Evolutionary conservation across 2,797 vertebrate genomes (phyloP).

Genomic region (Loris lydekkerianus): DNA sequence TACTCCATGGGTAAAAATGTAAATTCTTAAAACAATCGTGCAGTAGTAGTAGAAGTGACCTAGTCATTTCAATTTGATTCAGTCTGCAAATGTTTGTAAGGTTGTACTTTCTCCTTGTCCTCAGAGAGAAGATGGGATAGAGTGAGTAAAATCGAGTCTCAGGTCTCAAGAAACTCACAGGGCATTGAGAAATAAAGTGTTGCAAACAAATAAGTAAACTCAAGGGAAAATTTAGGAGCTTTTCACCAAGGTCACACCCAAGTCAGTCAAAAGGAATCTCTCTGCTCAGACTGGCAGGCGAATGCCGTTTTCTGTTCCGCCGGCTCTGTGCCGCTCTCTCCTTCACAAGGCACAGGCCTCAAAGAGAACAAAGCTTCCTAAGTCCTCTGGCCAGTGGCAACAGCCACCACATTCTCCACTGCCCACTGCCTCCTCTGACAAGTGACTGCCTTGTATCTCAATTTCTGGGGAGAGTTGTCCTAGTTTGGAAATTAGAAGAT

Average conservation of each 20-base stretch:
- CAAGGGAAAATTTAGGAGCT: not conserved
- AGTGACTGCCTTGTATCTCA: not conserved
- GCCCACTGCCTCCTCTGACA: not conserved
- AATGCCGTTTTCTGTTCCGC: accelerated
- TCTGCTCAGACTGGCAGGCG: accelerated
- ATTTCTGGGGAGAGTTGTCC: not conserved
- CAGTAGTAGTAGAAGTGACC: not conserved
- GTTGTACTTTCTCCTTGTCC: not conserved
- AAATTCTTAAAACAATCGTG: not conserved
- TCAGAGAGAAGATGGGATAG: not conserved
- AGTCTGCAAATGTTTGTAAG: not conserved
- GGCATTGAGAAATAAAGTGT: not conserved
- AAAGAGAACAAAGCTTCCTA: not conserved
- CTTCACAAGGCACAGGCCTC: not conserved
- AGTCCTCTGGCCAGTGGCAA: accelerated
- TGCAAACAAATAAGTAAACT: not conserved
- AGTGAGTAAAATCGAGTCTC: not conserved
- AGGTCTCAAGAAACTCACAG: not conserved
- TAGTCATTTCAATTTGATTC: not conserved
- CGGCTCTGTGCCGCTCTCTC: accelerated
- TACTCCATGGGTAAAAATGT: not conserved
- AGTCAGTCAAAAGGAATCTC: not conserved
- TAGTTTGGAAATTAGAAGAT: not conserved
- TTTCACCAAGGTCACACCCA: not conserved
- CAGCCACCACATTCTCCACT: accelerated